These are phyloP conservation scores for Lepetodrilus schrolli DNA, from an alignment of 2,888 invertebrate species.

Conservation along the genomic window DNA sequence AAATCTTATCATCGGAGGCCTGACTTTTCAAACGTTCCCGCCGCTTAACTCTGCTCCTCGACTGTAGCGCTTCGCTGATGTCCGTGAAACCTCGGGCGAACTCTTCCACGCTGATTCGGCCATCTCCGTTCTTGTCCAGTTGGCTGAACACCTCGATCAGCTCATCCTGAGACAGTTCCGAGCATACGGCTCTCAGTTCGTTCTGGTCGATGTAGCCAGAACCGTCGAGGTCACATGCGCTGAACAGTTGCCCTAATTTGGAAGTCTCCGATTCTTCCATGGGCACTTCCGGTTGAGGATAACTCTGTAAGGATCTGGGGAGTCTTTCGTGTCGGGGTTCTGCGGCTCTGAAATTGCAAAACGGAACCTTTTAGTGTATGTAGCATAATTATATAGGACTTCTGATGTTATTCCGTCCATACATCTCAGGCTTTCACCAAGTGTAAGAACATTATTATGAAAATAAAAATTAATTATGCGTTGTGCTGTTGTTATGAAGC, in stretches of 20 bases:
- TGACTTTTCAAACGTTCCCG: slow-evolving; percentile 51
- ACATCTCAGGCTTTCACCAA: too few species aligned
- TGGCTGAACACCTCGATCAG: slow-evolving; percentile 77
- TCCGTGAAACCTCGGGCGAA: slow-evolving; percentile 77
- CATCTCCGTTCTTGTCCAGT: slow-evolving; percentile 78
- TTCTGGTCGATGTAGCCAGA: slow-evolving; percentile 77
- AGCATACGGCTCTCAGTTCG: slow-evolving; percentile 77
- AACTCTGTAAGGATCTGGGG: too few species aligned
- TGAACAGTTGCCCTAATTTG: slow-evolving; percentile 74
- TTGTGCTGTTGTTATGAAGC: too few species aligned
- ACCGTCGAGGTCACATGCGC: slow-evolving; percentile 76
- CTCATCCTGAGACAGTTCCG: slow-evolving; percentile 76
- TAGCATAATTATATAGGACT: too few species aligned
- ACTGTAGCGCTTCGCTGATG: slow-evolving; percentile 52
- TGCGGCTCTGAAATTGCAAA: too few species aligned
- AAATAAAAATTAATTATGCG: too few species aligned
- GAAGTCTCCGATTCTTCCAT: slow-evolving; percentile 5
- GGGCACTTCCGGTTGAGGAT: too few species aligned
- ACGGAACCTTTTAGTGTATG: too few species aligned
- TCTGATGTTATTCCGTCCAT: too few species aligned
- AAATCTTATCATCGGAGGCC: slow-evolving; percentile 49
- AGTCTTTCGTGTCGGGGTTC: too few species aligned
- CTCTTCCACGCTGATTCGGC: slow-evolving; percentile 77
- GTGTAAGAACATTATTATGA: too few species aligned
- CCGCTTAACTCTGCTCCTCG: slow-evolving; percentile 53